Evolutionary conservation across 35 echinoderm and acorn worm genomes (phyloP), one percentile per base, ranked within the genome.

Genomic region (Apostichopus parvimensis): DNA sequence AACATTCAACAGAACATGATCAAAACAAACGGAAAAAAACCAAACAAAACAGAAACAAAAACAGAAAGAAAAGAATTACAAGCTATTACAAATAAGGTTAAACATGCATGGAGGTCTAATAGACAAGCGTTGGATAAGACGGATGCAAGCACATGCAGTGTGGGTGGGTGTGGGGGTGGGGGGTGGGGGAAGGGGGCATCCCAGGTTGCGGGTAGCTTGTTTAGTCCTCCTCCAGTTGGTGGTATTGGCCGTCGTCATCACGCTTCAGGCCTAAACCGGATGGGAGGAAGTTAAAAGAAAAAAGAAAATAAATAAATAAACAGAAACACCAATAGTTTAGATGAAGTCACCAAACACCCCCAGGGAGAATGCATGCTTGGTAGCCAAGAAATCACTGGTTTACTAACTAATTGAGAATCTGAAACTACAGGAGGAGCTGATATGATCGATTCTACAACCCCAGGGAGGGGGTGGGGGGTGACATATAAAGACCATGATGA

Each of bases 231-330:
- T 88, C 86, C 28, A 88, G 24, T 5, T 53, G 60, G 86, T 88
- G 86, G 86, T 88, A 88, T 45, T 88, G 86, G 45, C 86, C 34
- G 26, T 88, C 57, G 18, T 87, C 86, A 72, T 88, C 86, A 65
- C 64, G 58, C 24, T 68, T 72, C 60, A 88, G 64, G 61, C 86
- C 86, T 88, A 88, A 5, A 66, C 4, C 4, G 57, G 52, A 84
- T 58, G 17, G 17, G 52, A 84, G 81, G 56, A 84, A 84, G 18
- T 58, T 52, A 84, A 20, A 75, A 75, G 71, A 75, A 75, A n/a
- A 22, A 75, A 75, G n/a, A 75, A 75, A 45, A 45, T 45, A 45
- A 45, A 45, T 45, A 45, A 45, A 45, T 45, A 45, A 45, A 45
- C 34, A 45, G 34, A 84, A 84, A 84, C 81, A 84, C 81, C 81